Evolutionary conservation across 2,888 invertebrate species (phyloP), one percentile per base, ranked within the genome.

Genomic region (Hetaerina titia): DNA sequence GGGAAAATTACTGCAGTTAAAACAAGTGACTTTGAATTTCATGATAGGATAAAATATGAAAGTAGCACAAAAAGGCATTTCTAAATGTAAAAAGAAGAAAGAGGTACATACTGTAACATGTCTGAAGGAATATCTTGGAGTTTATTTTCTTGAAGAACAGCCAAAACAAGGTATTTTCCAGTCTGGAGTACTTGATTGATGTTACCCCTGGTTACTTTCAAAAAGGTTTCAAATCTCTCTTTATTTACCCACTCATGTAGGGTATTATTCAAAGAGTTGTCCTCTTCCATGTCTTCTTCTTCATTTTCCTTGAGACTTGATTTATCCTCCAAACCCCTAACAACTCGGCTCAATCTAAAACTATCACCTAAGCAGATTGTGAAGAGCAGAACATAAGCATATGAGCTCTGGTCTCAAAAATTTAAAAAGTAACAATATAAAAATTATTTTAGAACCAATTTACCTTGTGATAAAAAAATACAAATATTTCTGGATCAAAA

Each of bases 171-270:
- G 96, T 98, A 98, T 96, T 99, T 99, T 96, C 98, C 98, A 0
- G 98, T 98, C 96, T 98, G 98, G 96, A 99, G 97, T 96, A 99
- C 96, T 96, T 99, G 98, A 96, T 99, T 98, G 57, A 97, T 96
- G 96, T 98, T 99, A 95, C 98, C 98, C 95, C 98, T 97, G 1
- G 99, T 98, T 57, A 99, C 98, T 97, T 98, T 99, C 13, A 99
- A 98, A 96, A 99, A 99, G 92, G 98, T 98, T 88, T 98, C 98
- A 97, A 99, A 99, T 95, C 99, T 97, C 96, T 99, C 99, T 25
- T 98, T 97, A 96, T 99, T 98, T 57, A 99, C 98, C 99, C 99
- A 99, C 95, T 98, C 98, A 96, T 98, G 98, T 96, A 99, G 97
- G 56, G 98, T 98, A 11, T 97, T 97, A 96, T 99, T 99, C 95